phyloP scores from a whole-genome alignment of 1,140 invertebrate genomes.

The Thalassaphorura encarpata region DNA sequence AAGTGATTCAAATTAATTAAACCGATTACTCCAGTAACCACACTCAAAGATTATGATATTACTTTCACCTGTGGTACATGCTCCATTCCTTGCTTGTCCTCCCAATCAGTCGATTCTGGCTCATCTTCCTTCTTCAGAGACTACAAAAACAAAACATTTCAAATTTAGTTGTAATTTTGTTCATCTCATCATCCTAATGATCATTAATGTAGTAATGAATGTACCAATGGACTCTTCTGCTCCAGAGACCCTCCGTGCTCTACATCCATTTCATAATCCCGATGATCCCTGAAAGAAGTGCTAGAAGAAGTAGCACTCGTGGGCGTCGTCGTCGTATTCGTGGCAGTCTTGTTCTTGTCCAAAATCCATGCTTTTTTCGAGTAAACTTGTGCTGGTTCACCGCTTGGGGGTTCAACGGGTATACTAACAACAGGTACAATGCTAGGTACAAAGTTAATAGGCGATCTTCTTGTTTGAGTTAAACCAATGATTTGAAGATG shows the following conservation, averaged over 20 bases:
- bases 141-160: constrained; percentile 47
- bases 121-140: constrained; percentile 79
- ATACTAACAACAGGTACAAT: background rate
- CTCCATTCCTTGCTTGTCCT: constrained; percentile 57
- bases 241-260: background rate
- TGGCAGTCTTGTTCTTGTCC: constrained; percentile 8
- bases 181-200: constrained; percentile 7
- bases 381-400: constrained; percentile 13
- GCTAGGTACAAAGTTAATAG: constrained; percentile 27
- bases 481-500: constrained; percentile 83
- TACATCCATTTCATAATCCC: constrained; percentile 5
- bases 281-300: too few species aligned
- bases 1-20: too few species aligned
- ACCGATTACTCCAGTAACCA: too few species aligned
- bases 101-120: constrained; percentile 42
- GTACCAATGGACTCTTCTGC: constrained; percentile 26
- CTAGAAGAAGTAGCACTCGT: background rate
- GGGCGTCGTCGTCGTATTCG: background rate
- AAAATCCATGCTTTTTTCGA: constrained; percentile 27
- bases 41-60: too few species aligned
- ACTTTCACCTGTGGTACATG: too few species aligned
- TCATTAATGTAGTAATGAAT: background rate
- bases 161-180: too few species aligned
- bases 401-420: constrained; percentile 1
- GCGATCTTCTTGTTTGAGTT: constrained; percentile 25